Base-by-base conservation (phyloP, 2,888 invertebrate species). In the Drosophila helvetica region DNA sequence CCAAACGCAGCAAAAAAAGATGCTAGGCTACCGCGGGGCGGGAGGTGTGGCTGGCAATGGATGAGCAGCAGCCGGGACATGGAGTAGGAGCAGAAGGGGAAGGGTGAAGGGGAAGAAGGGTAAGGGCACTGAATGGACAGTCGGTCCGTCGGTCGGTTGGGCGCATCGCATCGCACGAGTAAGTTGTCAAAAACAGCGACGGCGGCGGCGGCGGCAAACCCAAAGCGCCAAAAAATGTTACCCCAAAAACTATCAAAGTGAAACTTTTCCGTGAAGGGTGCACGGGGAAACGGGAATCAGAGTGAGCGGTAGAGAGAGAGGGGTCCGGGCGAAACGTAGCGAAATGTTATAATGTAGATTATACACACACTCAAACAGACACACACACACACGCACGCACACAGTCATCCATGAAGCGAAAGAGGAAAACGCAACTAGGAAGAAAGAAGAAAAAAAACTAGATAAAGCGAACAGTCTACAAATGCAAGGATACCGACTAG, bases 101-200 rank as follows among this genome's bases (percentile, higher is more conserved):
- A 22, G 22, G 22, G 19, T 19, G n/a, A 8, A 27, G 1, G n/a
- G 6, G 5, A 48, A 10, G 12, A 38, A n/a, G 18, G 18, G n/a
- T 38, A 6, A 33, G 33, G 19, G 8, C 33, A 25, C 18, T 18
- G 15, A 7, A 50, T n/a, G n/a, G 48, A 50, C 50, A 56, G 54
- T 19, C 50, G 48, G 57, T 46, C 22, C 33, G 60, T 54, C 58
- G 71, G 51, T 60, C 6, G 6, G 25, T 6, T n/a, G 50, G 22
- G 22, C 63, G 67, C 15, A 48, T 60, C 33, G 68, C 64, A 51
- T 52, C 64, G 80, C 83, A 77, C 81, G 74, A 80, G 74, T 78
- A 76, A 80, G 85, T 80, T 80, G 80, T 80, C 85, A 80, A 76
- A 80, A 80, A 72, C 80, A 83, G 80, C 61, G 64, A 50, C 63